Conservation (phyloP, 2,113 vertebrate genomes). For the Podarcis cretensis region DNA sequence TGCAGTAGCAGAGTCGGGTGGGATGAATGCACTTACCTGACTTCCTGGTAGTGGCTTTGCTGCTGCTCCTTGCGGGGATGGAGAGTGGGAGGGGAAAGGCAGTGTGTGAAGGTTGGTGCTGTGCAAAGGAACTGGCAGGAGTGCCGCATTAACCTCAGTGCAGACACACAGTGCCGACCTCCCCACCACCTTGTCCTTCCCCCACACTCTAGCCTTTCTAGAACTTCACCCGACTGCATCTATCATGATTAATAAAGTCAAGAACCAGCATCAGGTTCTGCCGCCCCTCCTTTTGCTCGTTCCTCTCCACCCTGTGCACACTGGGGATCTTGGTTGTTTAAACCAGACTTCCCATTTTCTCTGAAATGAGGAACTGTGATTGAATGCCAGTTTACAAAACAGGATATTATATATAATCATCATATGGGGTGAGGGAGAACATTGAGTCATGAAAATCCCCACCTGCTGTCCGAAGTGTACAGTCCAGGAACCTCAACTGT, state of each 20-base stretch:
- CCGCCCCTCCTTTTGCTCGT: no score
- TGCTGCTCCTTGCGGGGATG: no score
- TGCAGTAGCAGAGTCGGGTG: no score
- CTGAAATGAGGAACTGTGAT: neutral
- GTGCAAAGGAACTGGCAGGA: no score
- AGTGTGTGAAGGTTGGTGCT: no score
- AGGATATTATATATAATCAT: neutral
- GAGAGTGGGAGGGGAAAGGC: no score
- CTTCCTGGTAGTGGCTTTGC: no score
- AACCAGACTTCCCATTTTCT: neutral
- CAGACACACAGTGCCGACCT: no score
- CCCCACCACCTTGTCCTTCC: no score
- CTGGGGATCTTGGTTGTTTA: neutral
- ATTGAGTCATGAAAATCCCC: neutral
- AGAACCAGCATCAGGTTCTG: neutral
- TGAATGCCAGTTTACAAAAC: neutral
- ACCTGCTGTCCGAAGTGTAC: neutral
- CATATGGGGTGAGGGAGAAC: neutral
- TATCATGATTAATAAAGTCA: neutral
- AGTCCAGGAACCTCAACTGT: neutral
- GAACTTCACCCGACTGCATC: no score
- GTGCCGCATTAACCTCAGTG: no score
- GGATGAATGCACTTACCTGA: no score
- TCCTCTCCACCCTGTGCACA: neutral
- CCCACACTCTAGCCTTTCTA: neutral